phyloP scores from a whole-genome alignment of 2,797 vertebrate species.

The Chaunax sp. region DNA sequence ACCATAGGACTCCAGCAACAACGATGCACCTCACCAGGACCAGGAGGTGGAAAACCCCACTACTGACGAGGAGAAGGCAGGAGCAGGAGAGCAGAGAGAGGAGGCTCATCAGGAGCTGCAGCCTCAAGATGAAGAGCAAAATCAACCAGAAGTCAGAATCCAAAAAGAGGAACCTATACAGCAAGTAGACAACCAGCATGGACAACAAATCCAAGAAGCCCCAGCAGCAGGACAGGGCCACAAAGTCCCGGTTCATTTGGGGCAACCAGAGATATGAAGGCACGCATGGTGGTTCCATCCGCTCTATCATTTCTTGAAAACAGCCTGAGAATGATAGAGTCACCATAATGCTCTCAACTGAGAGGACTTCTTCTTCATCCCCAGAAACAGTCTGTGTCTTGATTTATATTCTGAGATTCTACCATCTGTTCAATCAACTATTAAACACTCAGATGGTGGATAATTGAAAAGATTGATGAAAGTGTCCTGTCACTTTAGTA shows the following conservation, averaged over 20 bases:
- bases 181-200: slow-evolving; percentile 33
- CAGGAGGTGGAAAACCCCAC: slow-evolving; percentile 28
- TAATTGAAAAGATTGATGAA: slow-evolving; percentile 14
- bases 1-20: slow-evolving; percentile 40
- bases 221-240: slow-evolving; percentile 46
- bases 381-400: slow-evolving; percentile 5
- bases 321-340: slow-evolving; percentile 15
- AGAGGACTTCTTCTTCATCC: slow-evolving; percentile 13
- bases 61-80: slow-evolving; percentile 3
- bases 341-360: slow-evolving; percentile 3
- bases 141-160: slow-evolving; percentile 27
- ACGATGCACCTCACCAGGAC: slow-evolving; percentile 37
- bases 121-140: slow-evolving; percentile 21
- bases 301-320: neutral
- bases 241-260: slow-evolving; percentile 63
- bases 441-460: neutral
- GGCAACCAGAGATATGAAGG: slow-evolving; percentile 77
- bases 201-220: slow-evolving; percentile 51
- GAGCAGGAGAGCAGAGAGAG: slow-evolving; percentile 29
- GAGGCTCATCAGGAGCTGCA: slow-evolving; percentile 26
- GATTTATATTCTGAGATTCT: slow-evolving; percentile 11
- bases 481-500: neutral
- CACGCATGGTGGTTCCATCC: neutral
- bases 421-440: neutral
- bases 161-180: slow-evolving; percentile 26